Conservation (phyloP, 2,797 vertebrate species). For the Cyprinodon diabolis region DNA sequence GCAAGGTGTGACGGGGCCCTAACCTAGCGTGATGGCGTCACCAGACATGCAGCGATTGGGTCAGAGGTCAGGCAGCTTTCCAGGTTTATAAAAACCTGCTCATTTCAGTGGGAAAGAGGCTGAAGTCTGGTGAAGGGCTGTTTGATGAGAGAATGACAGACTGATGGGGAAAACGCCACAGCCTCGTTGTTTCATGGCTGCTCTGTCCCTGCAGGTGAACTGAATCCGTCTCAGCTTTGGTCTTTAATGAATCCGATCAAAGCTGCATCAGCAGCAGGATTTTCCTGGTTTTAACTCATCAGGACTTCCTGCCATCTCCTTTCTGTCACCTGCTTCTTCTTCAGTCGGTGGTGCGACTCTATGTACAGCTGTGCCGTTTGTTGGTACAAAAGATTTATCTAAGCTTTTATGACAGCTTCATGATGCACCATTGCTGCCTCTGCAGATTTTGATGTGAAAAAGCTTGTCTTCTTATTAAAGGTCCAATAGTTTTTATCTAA, state of each 20-base stretch:
- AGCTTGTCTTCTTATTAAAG: background rate
- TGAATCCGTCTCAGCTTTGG: conserved; percentile 41
- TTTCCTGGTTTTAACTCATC: conserved; percentile 34
- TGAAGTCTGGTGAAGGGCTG: background rate
- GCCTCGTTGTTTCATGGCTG: background rate
- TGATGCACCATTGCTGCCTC: no score
- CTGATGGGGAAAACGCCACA: background rate
- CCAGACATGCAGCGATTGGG: no score
- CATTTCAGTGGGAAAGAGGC: no score
- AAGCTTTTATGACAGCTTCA: background rate
- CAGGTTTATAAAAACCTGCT: no score
- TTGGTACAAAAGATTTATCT: background rate
- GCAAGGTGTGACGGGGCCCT: no score
- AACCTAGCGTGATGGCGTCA: no score
- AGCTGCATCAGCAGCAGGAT: conserved; percentile 34
- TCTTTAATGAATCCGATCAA: conserved; percentile 42
- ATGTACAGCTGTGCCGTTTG: background rate
- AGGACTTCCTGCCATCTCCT: background rate
- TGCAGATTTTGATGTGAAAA: background rate
- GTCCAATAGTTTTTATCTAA: background rate
- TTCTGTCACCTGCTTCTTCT: background rate
- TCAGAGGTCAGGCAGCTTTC: no score
- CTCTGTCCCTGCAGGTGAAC: conserved; percentile 11
- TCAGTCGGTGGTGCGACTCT: background rate
- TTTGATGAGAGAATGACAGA: background rate